Base-by-base conservation (phyloP, 1,140 invertebrate genomes). In the Dreissena rostriformis region DNA sequence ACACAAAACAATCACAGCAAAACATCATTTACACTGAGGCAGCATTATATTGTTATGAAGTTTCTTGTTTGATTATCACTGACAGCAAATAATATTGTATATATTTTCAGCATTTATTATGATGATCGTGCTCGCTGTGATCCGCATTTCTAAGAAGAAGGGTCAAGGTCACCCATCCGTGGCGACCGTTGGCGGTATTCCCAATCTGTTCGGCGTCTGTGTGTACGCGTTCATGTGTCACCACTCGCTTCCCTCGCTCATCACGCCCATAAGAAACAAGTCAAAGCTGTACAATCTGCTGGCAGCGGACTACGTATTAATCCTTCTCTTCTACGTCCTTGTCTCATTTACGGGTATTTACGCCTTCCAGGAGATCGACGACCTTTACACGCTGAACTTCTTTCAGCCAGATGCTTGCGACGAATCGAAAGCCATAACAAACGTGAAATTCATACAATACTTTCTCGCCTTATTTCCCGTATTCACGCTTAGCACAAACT, bases 201-300 rank as follows among this genome's bases (percentile, higher is more conserved):
- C 98, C n/a, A 96, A 96, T 82, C 94, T 99, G 49, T 98, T 99
- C 93, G 99, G 99, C 29, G 97, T 98, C n/a, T 98, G 98, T 92
- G 96, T 99, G 19, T 99, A 99, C 93, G 98, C 98, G 15, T 99
- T 99, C 94, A 99, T 99, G 99, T 99, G 99, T 90, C 99, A 99
- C 92, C 99, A 99, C 94, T 99, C 98, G 0, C 93, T 99, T 24
- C 99, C 99, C 10, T 97, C 96, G 6, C 94, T 99, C 49, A 95
- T 99, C 53, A 96, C 97, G 11, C 98, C 99, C 1, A 97, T 94
- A 82, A 94, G 95, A 61, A 96, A 97, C 87, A 99, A 99, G 92
- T 95, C 95, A 15, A 94, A 94, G 15, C 93, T 98, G 0, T 95
- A 95, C 19, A 91, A 93, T 11, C 95, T 96, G 72, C 93, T 99